Evolutionary conservation across 30 jellyfish, hydroid and myxozoan species (phyloP).

Genomic region (Nemopilema nomurai): DNA sequence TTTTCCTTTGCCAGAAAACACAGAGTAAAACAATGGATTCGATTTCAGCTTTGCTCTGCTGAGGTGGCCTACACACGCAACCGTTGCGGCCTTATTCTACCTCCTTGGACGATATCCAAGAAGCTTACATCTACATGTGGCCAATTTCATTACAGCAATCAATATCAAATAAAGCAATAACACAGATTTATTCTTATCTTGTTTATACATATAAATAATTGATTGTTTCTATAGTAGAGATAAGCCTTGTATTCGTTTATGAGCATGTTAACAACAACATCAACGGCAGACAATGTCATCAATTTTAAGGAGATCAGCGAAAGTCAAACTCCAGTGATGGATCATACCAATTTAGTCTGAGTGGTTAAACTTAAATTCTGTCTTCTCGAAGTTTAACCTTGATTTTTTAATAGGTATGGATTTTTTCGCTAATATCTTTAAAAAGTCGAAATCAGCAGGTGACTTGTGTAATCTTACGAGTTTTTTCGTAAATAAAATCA

Average conservation of each 20-base stretch:
- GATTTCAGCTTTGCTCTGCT: background rate
- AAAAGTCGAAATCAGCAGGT: too few species aligned
- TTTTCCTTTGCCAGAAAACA: background rate
- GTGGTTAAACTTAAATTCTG: too few species aligned
- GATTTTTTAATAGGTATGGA: too few species aligned
- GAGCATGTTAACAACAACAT: background rate
- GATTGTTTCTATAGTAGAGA: background rate
- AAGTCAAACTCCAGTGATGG: too few species aligned
- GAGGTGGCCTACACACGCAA: too few species aligned
- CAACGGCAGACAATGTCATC: background rate
- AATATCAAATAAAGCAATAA: background rate
- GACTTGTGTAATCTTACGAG: too few species aligned
- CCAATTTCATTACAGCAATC: background rate
- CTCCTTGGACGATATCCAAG: background rate
- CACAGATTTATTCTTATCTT: background rate
- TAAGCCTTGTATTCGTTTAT: background rate
- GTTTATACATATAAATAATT: constrained; percentile 3
- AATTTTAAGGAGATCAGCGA: background rate
- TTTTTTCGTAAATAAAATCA: too few species aligned
- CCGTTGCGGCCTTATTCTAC: background rate
- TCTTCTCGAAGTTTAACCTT: too few species aligned
- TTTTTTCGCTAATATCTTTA: too few species aligned
- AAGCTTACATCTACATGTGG: background rate
- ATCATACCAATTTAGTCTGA: too few species aligned
- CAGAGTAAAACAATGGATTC: background rate